Evolutionary conservation across 1,140 invertebrate genomes (phyloP).

Genomic region (Drosophila burlai): DNA sequence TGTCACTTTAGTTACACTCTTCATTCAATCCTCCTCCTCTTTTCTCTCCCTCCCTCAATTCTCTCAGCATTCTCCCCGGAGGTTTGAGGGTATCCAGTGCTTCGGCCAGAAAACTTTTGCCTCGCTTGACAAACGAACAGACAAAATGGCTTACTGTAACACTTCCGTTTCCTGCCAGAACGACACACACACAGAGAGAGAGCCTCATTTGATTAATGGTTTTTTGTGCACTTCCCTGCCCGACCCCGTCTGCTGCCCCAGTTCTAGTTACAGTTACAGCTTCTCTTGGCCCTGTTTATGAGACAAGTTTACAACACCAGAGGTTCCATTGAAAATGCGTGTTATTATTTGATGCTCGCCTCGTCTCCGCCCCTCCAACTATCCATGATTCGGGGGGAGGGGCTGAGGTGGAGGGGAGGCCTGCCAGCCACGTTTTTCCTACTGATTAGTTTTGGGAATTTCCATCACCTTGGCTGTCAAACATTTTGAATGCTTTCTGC

Average conservation of each 20-base stretch:
- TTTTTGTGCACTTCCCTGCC: conserved; percentile 49
- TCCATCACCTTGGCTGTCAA: conserved; percentile 64
- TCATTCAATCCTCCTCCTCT: background rate
- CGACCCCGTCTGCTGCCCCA: background rate
- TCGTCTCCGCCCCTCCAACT: conserved; percentile 17
- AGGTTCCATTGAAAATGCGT: conserved; percentile 67
- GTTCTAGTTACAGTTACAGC: background rate
- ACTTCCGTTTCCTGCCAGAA: conserved; percentile 69
- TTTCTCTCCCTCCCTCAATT: conserved; percentile 1
- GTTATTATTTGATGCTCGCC: conserved; percentile 51
- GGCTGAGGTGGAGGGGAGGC: background rate
- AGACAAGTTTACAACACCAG: conserved; percentile 67
- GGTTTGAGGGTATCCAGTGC: conserved; percentile 13
- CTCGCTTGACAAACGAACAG: conserved; percentile 62
- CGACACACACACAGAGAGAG: conserved; percentile 10
- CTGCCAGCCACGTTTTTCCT: conserved; percentile 50
- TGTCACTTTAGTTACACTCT: background rate
- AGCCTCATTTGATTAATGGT: conserved; percentile 75
- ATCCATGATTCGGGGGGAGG: conserved; percentile 37
- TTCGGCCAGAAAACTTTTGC: conserved; percentile 19
- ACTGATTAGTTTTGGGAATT: conserved; percentile 80
- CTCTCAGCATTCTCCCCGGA: background rate
- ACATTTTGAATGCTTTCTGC: conserved; percentile 46
- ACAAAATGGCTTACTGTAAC: conserved; percentile 77
- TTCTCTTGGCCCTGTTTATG: conserved; percentile 45